Percentiles rank a stretch among this genome's conserved stretches.
These are phyloP conservation scores for Pandemis heparana DNA, from an alignment of 2,888 invertebrate genomes.

Conservation along the genomic window DNA sequence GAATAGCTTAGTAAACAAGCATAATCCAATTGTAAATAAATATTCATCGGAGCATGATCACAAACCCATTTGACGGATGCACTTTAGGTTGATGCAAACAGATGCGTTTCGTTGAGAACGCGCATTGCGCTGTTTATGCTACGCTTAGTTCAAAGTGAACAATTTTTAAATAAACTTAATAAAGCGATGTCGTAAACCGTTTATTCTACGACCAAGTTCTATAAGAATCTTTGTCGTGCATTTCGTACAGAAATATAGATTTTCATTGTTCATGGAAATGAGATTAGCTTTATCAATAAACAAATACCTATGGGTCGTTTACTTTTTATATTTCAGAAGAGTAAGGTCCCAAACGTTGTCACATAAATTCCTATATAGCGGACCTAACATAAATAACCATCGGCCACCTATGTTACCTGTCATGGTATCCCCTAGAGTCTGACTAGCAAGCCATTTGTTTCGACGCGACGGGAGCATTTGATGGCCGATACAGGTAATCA, in stretches of 20 bases:
- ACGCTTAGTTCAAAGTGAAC: conserved; percentile 3
- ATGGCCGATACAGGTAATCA: conserved; percentile 23
- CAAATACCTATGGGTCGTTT: not conserved
- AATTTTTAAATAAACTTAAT: conserved; percentile 14
- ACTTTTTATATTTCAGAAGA: not conserved
- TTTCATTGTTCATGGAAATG: not conserved
- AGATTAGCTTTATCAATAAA: conserved; percentile 1
- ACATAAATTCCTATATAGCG: conserved; percentile 25
- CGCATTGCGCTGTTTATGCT: conserved; percentile 17
- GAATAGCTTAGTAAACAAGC: not conserved
- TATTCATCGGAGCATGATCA: conserved; percentile 24
- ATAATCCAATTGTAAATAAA: conserved; percentile 26
- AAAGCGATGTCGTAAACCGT: conserved; percentile 12
- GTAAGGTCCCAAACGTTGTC: not conserved
- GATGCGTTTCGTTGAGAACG: conserved; percentile 20
- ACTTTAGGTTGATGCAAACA: conserved; percentile 32
- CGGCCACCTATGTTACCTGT: conserved; percentile 22
- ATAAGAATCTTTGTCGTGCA: not conserved
- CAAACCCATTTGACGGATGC: conserved; percentile 27
- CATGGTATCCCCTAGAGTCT: conserved; percentile 17
- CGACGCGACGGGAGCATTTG: conserved; percentile 14
- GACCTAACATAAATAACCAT: conserved; percentile 28
- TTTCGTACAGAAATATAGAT: not conserved
- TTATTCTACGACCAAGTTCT: not conserved
- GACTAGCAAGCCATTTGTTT: conserved; percentile 27